Evolutionary conservation across 2,113 vertebrate genomes (phyloP).

Genomic region (Eulacestoma nigropectus): DNA sequence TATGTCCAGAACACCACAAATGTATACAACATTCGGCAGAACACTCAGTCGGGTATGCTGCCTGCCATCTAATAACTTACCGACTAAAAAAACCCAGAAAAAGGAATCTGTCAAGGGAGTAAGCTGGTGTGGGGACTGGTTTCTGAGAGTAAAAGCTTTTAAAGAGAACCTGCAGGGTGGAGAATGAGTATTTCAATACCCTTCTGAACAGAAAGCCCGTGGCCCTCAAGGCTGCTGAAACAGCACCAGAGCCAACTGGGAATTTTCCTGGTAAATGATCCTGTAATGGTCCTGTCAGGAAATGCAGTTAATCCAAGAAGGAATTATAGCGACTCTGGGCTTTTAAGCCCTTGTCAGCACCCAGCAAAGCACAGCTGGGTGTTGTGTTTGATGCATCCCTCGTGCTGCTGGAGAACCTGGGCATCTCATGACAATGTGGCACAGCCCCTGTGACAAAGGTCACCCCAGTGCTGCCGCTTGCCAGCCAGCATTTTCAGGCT

Average conservation of each 20-base stretch:
- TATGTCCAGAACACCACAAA: slow-evolving; percentile 27
- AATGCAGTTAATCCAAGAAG: background rate
- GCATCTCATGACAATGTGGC: background rate
- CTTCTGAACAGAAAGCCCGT: background rate
- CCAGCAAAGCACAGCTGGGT: background rate
- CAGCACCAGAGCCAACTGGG: background rate
- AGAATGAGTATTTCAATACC: background rate
- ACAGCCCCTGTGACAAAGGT: background rate
- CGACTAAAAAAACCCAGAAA: accelerated
- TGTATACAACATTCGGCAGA: background rate
- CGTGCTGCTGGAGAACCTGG: accelerated
- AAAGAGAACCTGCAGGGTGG: background rate
- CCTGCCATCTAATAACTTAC: background rate
- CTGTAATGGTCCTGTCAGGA: background rate
- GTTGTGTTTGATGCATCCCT: background rate
- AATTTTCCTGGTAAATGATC: background rate
- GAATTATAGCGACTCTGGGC: background rate
- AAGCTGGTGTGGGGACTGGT: background rate
- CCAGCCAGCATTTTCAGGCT: background rate
- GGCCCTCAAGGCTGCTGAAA: background rate
- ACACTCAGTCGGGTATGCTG: background rate
- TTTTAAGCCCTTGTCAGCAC: background rate
- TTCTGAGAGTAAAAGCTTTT: background rate
- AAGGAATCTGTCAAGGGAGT: background rate
- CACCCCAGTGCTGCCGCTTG: background rate